These are phyloP conservation scores for Oryzias dopingdopingensis DNA, from an alignment of 2,797 vertebrate genomes.

Conservation along the genomic window DNA sequence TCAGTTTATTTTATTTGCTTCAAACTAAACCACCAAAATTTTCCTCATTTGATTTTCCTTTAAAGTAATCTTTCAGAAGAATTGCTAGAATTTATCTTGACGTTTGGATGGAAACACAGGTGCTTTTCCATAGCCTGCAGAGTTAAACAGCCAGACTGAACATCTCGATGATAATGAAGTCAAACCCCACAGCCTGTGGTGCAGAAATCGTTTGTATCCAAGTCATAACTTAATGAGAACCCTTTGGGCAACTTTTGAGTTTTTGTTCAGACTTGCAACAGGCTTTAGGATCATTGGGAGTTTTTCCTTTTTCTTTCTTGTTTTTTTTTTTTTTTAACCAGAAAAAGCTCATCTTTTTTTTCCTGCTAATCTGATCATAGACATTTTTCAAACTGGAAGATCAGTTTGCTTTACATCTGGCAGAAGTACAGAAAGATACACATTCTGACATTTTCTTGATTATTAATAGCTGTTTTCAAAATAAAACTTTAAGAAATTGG, in stretches of 20 bases:
- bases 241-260: conserved; percentile 5
- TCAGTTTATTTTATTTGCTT: not conserved
- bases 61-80: not conserved
- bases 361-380: not conserved
- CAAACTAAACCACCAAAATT: too few species aligned
- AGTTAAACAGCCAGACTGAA: conserved; percentile 23
- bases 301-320: not conserved
- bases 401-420: conserved; percentile 39
- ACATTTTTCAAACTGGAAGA: conserved; percentile 2
- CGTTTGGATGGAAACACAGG: not conserved
- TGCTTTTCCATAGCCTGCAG: conserved; percentile 26
- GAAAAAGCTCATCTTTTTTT: not conserved
- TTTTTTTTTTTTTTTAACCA: not conserved
- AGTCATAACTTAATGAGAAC: conserved; percentile 17
- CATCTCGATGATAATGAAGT: conserved; percentile 35
- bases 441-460: conserved; percentile 48
- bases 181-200: conserved; percentile 26
- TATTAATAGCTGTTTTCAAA: conserved; percentile 41
- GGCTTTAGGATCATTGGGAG: conserved; percentile 23
- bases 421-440: conserved; percentile 19
- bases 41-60: not conserved
- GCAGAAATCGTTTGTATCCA: conserved; percentile 35
- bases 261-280: conserved; percentile 53
- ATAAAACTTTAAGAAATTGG: conserved; percentile 34
- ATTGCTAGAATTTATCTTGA: not conserved